Evolutionary conservation across 2,888 invertebrate genomes (phyloP), one percentile per base, ranked within the genome.

Genomic region (Hirtodrosophila cameraria): DNA sequence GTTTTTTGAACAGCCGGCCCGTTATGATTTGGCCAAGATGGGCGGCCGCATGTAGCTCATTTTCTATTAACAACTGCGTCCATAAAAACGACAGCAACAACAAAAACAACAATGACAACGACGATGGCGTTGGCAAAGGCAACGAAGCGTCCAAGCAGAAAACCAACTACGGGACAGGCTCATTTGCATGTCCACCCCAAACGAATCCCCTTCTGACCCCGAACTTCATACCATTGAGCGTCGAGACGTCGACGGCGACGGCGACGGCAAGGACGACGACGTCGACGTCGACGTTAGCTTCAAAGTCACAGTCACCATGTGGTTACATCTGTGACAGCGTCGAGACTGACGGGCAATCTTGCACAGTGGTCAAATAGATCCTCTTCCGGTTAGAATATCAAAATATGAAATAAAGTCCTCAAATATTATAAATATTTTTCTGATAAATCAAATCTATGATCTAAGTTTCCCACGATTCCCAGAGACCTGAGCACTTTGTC

Each of bases 1-100:
- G 67, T 71, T 63, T 75, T 55, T 66, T 66, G 59, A 58, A 48
- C 61, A 57, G 60, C 63, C 45, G 68, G 55, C 64, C 71, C 73
- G 70, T 75, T 86, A 72, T 79, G 77, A 86, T 86, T 81, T 70
- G 74, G 71, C 83, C 75, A 80, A 83, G 83, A 62, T 76, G 80
- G 67, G 77, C 75, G 68, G 59, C 80, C 67, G 74, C 79, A 80
- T 73, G 67, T 67, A 75, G 85, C 78, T 81, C 81, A 76, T 87
- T 85, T 85, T 85, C 86, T 87, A 87, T 87, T 85, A 87, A 85
- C 87, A 86, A 86, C 86, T 86, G 87, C 71, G 81, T 66, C 67
- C 79, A 76, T 85, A 86, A 85, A 85, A 86, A 84, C 60, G 66
- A 62, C 66, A 79, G 53, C 69, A 63, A 41, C 65, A 43, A 60